phyloP scores from a whole-genome alignment of 2,888 invertebrate genomes.

The Tanytarsus gracilentus region DNA sequence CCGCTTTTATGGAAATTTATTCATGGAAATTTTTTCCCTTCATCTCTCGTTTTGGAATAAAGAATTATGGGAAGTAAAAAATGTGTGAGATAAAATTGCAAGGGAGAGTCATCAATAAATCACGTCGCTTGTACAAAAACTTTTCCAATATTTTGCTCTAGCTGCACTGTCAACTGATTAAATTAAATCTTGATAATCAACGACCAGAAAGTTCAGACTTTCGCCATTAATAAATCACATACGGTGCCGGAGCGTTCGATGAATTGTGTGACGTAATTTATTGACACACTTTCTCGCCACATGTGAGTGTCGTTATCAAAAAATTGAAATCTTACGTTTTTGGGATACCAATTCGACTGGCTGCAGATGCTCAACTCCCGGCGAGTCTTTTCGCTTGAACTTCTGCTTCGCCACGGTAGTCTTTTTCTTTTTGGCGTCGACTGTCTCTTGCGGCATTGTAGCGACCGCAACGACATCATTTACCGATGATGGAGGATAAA shows the following conservation, averaged over 20 bases:
- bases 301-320: neutral
- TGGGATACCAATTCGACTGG: neutral
- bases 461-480: neutral
- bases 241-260: neutral
- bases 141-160: neutral
- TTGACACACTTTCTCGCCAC: neutral
- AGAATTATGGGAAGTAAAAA: slow-evolving; percentile 6
- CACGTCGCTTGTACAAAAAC: slow-evolving; percentile 6
- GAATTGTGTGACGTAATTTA: slow-evolving; percentile 20
- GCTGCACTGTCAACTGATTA: neutral
- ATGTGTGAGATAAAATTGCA: neutral
- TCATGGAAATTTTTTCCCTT: slow-evolving; percentile 13
- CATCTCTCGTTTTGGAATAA: too few relatives aligned
- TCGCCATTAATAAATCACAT: slow-evolving; percentile 16
- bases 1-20: slow-evolving; percentile 20
- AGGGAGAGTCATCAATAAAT: slow-evolving; percentile 13
- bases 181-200: slow-evolving; percentile 4
- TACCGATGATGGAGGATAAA: neutral
- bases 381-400: slow-evolving; percentile 32
- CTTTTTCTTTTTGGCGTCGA: slow-evolving; percentile 36
- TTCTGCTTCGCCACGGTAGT: slow-evolving; percentile 36
- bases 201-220: too few relatives aligned
- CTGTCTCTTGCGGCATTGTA: neutral
- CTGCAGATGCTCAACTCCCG: slow-evolving; percentile 7
- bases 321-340: slow-evolving; percentile 27